Evolutionary conservation across 1,140 invertebrate species (phyloP), one percentile per base, ranked within the genome.

Genomic region (Bombyx mandarina): DNA sequence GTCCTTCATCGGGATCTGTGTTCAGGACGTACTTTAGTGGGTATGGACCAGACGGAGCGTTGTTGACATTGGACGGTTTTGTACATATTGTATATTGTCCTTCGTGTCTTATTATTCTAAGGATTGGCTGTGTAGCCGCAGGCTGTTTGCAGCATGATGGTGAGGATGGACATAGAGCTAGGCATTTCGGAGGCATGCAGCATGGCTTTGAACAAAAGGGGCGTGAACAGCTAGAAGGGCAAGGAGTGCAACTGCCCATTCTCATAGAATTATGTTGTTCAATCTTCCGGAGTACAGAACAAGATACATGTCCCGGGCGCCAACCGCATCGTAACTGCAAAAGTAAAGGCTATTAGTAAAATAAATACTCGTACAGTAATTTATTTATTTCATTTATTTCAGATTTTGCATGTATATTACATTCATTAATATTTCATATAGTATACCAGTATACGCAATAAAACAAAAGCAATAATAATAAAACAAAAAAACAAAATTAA

Each of bases 271-370:
- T 79, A 57, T 87, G 78, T 47, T 73, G 71, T 58, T 83, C 82
- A 7, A 86, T 86, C 61, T 66, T 73, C 64, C 66, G 73, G 0
- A 86, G 68, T 8, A 83, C 82, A 43, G 75, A 62, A 55, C 82
- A 85, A n/a, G 79, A 77, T 56, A 86, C 82, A 65, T 86, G 83
- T 44, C 83, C 83, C 0, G 83, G 83, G 1, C 83, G 79, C 83
- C 82, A 86, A 7, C 83, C 83, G 50, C 83, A 86, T 10, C 79
- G 69, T 51, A 85, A 66, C 83, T 85, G 65, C 8, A 75, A 77
- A 35, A 56, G 35, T 59, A 54, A 26, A 18, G 12, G 12, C 12
- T 18, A 18, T 18, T 18, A 18, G 12, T 18, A 18, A 18, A 18
- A 18, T 18, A 18, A 18, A 18, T 18, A 18, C 12, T 18, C 12